A percentile compares a stretch with the other conserved stretches of the same genome.
Conservation (phyloP, 1,140 invertebrate genomes). For the Oedothorax gibbosus region DNA sequence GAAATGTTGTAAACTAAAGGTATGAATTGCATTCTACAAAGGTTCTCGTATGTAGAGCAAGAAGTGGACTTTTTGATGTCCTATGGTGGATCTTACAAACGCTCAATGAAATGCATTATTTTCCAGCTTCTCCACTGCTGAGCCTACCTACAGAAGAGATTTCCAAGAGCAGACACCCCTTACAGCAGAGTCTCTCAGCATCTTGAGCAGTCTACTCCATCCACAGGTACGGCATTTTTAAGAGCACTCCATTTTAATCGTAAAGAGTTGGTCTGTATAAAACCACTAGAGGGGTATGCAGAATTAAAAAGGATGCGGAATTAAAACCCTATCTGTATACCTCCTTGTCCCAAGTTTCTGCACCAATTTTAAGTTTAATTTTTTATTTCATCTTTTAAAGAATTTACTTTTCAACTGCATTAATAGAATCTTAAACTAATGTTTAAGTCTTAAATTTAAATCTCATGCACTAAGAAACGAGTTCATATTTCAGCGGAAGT, state of each 20-base stretch:
- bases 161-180: constrained; percentile 1
- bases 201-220: constrained; percentile 50
- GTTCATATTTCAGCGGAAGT: no score
- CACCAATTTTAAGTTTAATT: no score
- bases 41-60: background rate
- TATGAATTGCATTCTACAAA: no score
- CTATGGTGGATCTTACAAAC: background rate
- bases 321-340: background rate
- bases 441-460: no score
- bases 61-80: background rate
- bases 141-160: background rate
- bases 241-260: constrained; percentile 28
- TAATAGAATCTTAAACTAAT: no score
- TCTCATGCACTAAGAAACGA: no score
- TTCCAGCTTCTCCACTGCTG: background rate
- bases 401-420: no score
- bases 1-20: no score
- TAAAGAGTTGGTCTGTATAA: no score
- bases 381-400: no score
- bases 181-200: constrained; percentile 45
- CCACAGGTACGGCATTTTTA: constrained; percentile 40
- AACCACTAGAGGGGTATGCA: background rate
- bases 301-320: background rate
- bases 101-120: background rate
- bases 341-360: constrained; percentile 14